Base-by-base conservation (phyloP, 2,888 invertebrate genomes). In the Dermolepida albohirtum region DNA sequence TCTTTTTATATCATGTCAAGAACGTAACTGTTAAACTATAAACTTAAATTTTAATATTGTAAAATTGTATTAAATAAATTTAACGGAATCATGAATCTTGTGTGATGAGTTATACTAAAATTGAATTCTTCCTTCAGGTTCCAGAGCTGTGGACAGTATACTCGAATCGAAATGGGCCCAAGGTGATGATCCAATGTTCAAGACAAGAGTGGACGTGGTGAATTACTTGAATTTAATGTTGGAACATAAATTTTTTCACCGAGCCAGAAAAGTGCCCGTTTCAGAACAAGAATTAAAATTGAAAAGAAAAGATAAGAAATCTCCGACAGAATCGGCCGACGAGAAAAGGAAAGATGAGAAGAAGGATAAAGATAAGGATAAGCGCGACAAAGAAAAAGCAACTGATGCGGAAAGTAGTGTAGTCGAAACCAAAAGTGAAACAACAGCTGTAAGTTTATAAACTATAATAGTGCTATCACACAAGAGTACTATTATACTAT, bases 191-290 rank as follows among this genome's bases (percentile, higher is more conserved):
- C 89, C 92, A 0, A 82, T 93, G 49, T 98, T 99, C 83, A 89
- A 91, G 22, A 91, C 91, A 5, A 88, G 97, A 47, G 89, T 90
- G 77, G 92, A 94, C 65, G 92, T 92, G 68, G 89, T 93, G 0
- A 89, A 92, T 70, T 96, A 90, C 78, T 84, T 96, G 71, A 92
- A 96, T 77, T 83, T 87, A 74, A 93, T 98, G 93, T 83, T 98
- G 74, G 87, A 92, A 79, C 96, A 97, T 85, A 97, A 97, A 83
- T 90, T 98, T 80, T 98, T 95, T 84, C 98, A 98, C 84, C 90
- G 98, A 74, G 98, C 97, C 74, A 92, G 93, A 79, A 96, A 96
- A 86, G 90, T 92, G 16, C 91, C 92, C 16, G 90, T 92, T 5
- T 88, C 88, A 71, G 92, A 92, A 77, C 89, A 89, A 74, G 89